Percentiles rank a stretch among this genome's conserved stretches.
These are phyloP conservation scores for Drosophila tristis DNA, from an alignment of 1,140 invertebrate species.

Conservation along the genomic window DNA sequence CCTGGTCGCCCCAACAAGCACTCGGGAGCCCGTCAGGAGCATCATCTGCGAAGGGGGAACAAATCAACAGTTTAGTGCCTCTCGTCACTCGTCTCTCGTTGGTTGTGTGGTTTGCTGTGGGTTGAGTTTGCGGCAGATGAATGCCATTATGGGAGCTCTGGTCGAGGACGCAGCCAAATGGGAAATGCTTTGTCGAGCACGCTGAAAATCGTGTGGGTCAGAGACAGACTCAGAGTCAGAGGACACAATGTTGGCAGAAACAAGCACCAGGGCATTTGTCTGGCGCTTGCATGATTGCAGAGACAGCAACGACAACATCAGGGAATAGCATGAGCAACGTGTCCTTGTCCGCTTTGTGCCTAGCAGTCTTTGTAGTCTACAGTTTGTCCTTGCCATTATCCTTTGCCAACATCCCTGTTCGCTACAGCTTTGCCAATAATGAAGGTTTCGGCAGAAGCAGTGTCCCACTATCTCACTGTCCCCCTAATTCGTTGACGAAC, in stretches of 20 bases:
- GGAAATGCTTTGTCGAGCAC: constrained; percentile 1
- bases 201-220: constrained; percentile 14
- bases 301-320: constrained; percentile 36
- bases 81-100: constrained; percentile 24
- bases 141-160: constrained; percentile 43
- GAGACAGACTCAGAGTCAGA: constrained; percentile 45
- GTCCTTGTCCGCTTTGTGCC: constrained; percentile 40
- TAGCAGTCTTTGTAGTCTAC: constrained; percentile 45
- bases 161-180: constrained; percentile 1
- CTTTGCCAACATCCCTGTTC: background rate
- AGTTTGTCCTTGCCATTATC: constrained; percentile 43
- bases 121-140: constrained; percentile 45
- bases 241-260: constrained; percentile 67
- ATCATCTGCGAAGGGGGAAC: background rate
- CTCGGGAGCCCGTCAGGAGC: no score
- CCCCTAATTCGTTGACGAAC: constrained; percentile 40
- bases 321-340: constrained; percentile 5
- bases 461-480: constrained; percentile 7
- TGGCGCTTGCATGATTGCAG: constrained; percentile 65
- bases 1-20: no score
- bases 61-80: constrained; percentile 47
- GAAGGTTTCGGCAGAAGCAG: constrained; percentile 27
- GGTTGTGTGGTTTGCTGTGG: constrained; percentile 27
- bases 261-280: constrained; percentile 70
- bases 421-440: constrained; percentile 45